Conservation (phyloP, 2,888 invertebrate species). For the Fabriciana adippe region DNA sequence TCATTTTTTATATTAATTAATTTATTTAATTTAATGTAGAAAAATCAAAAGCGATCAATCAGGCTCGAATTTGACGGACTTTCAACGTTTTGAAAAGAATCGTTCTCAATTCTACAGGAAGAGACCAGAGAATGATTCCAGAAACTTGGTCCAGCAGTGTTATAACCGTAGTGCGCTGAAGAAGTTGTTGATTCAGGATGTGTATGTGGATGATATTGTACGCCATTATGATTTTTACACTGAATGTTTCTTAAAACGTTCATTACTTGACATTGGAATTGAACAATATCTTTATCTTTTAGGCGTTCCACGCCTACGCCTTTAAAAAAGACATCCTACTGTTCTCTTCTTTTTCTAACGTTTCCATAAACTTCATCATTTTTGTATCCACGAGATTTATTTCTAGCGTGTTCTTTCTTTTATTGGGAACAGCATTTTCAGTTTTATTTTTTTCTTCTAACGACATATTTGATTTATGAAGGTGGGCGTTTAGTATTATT, state of each 20-base stretch:
- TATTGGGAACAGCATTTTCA: constrained; percentile 21
- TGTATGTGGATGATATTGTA: constrained; percentile 10
- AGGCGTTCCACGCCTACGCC: constrained; percentile 44
- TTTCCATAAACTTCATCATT: constrained; percentile 44
- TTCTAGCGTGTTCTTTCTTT: constrained; percentile 32
- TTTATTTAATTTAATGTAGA: constrained; percentile 26
- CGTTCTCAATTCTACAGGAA: constrained; percentile 16
- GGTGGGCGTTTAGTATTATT: constrained; percentile 24
- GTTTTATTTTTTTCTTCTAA: constrained; percentile 11
- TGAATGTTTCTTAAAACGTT: constrained; percentile 40
- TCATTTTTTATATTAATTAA: too few relatives aligned
- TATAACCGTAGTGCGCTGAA: constrained; percentile 12
- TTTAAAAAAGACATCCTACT: constrained; percentile 37
- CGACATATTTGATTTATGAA: constrained; percentile 22
- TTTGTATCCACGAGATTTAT: constrained; percentile 39
- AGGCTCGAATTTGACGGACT: constrained; percentile 34
- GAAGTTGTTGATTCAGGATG: neutral
- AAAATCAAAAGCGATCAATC: constrained; percentile 39
- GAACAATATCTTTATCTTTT: constrained; percentile 44
- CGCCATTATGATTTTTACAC: constrained; percentile 32
- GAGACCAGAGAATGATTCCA: constrained; percentile 33
- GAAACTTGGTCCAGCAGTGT: constrained; percentile 39
- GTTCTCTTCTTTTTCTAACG: constrained; percentile 43
- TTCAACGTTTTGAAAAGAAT: constrained; percentile 17
- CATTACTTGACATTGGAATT: constrained; percentile 45